phyloP scores from a whole-genome alignment of 2,113 vertebrate genomes.

The Carassius auratus region DNA sequence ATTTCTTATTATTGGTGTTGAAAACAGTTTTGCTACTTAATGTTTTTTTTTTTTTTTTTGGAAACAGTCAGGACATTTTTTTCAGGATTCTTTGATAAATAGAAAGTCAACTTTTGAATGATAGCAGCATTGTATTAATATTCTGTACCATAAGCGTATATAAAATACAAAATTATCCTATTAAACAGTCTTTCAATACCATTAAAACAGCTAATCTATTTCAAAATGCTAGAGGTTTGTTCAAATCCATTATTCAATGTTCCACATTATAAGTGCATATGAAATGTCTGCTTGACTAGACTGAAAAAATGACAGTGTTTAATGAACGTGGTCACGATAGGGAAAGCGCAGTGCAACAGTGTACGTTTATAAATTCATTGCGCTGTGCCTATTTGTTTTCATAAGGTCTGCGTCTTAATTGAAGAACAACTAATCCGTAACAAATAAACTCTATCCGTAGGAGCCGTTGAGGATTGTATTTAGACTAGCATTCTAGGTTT shows the following conservation, averaged over 20 bases:
- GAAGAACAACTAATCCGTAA: constrained; percentile 42
- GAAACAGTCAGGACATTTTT: too few species aligned
- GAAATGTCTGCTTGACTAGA: constrained; percentile 19
- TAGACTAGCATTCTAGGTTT: constrained; percentile 29
- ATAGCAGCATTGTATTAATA: too few species aligned
- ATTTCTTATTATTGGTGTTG: too few species aligned
- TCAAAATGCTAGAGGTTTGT: neutral
- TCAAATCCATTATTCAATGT: neutral
- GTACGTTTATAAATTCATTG: constrained; percentile 15
- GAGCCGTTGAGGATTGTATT: constrained; percentile 48
- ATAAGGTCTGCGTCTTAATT: constrained; percentile 40
- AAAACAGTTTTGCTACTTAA: too few species aligned
- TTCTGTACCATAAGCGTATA: neutral
- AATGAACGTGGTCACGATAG: constrained; percentile 23
- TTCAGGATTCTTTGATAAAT: too few species aligned
- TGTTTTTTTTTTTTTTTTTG: too few species aligned
- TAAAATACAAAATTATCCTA: neutral
- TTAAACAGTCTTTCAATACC: neutral
- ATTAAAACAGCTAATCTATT: too few species aligned
- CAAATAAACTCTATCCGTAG: constrained; percentile 18
- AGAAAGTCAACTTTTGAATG: too few species aligned
- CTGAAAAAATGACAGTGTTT: constrained; percentile 22
- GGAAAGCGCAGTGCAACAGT: neutral
- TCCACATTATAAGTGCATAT: constrained; percentile 10
- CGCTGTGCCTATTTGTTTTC: constrained; percentile 42